phyloP scores from a whole-genome alignment of 2,888 invertebrate genomes.

The Drosophila neoperkinsi region DNA sequence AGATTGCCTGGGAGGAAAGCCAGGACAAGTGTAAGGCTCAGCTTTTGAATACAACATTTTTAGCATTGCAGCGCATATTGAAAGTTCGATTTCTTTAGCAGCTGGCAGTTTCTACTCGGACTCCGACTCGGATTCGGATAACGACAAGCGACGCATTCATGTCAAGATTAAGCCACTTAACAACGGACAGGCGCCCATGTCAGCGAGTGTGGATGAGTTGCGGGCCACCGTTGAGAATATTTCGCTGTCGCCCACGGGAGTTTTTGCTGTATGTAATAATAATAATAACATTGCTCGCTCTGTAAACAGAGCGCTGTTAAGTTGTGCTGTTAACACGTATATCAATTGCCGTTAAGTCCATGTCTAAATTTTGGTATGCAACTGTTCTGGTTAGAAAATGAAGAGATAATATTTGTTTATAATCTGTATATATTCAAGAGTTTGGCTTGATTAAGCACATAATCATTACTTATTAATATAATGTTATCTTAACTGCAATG shows the following conservation, averaged over 20 bases:
- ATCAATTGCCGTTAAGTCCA: background rate
- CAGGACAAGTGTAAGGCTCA: constrained; percentile 82
- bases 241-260: constrained; percentile 92
- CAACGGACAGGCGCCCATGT: constrained; percentile 95
- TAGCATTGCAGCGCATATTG: background rate
- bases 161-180: constrained; percentile 98
- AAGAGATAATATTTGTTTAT: background rate
- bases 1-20: constrained; percentile 89
- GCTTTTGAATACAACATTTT: background rate
- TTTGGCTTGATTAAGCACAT: background rate
- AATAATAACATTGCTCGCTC: background rate
- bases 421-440: background rate
- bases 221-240: constrained; percentile 96
- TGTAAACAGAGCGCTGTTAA: background rate
- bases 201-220: constrained; percentile 97
- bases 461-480: background rate
- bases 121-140: constrained; percentile 94
- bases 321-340: background rate
- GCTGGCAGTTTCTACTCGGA: constrained; percentile 94
- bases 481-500: background rate
- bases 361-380: background rate
- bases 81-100: constrained; percentile 78
- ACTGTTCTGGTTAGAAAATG: background rate
- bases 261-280: constrained; percentile 86
- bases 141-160: constrained; percentile 95